Conservation (phyloP, 2,113 vertebrate genomes). For the Marmota monax region DNA sequence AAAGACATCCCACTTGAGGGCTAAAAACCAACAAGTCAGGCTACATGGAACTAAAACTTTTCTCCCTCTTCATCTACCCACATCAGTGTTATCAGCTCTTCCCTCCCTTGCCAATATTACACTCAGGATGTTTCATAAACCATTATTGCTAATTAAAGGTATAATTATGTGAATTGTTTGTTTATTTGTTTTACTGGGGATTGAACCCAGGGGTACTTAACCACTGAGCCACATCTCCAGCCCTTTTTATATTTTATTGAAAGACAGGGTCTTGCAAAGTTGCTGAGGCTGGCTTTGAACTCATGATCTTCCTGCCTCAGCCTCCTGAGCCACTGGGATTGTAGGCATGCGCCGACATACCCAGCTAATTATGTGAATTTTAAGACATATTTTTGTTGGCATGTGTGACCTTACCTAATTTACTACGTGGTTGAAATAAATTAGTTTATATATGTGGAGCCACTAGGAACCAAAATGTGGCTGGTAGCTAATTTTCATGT, state of each 20-base stretch:
- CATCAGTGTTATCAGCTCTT: not conserved
- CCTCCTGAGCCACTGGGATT: too few species aligned
- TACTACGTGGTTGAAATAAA: slow-evolving; percentile 21
- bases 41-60: not conserved
- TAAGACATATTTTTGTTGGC: slow-evolving; percentile 58
- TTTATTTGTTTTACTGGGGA: too few species aligned
- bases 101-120: not conserved
- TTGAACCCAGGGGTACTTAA: too few species aligned
- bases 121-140: not conserved
- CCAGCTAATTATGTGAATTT: slow-evolving; percentile 5
- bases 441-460: not conserved
- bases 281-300: too few species aligned
- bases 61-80: not conserved
- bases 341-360: too few species aligned
- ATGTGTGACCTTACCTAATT: not conserved
- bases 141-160: slow-evolving; percentile 37
- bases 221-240: too few species aligned
- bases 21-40: not conserved
- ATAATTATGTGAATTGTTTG: slow-evolving; percentile 2
- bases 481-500: slow-evolving; percentile 42
- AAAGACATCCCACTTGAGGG: not conserved
- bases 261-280: too few species aligned
- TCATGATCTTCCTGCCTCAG: too few species aligned
- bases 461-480: slow-evolving; percentile 7
- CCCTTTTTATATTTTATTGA: too few species aligned